These are phyloP conservation scores for Pongo pygmaeus DNA, from an alignment of 2,113 vertebrate genomes.

Conservation along the genomic window DNA sequence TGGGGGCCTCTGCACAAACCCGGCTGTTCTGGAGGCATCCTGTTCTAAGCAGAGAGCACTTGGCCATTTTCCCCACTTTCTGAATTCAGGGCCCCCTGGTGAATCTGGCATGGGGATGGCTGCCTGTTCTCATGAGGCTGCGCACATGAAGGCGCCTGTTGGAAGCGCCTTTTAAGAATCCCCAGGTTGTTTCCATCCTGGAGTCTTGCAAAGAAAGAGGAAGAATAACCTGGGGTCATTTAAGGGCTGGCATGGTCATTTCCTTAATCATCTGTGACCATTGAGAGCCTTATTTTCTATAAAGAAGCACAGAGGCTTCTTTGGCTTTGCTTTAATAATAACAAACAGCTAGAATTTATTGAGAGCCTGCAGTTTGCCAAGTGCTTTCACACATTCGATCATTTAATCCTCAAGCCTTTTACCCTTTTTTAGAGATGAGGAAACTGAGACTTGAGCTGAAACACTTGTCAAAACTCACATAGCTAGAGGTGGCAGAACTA, in stretches of 20 bases:
- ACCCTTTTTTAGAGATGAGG: conserved; percentile 53
- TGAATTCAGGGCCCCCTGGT: background rate
- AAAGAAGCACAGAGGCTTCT: conserved; percentile 38
- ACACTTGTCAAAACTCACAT: background rate
- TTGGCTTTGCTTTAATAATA: conserved; percentile 31
- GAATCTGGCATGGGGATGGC: background rate
- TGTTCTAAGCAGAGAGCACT: background rate
- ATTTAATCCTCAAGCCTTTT: background rate
- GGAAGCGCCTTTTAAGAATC: background rate
- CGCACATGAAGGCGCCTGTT: background rate
- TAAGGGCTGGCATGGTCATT: conserved; percentile 52
- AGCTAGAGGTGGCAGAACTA: background rate
- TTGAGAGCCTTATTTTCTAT: conserved; percentile 8
- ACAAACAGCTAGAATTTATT: conserved; percentile 57
- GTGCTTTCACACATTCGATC: background rate
- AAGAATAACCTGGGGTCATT: conserved; percentile 28
- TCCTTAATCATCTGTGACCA: conserved; percentile 53
- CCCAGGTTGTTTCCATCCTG: background rate
- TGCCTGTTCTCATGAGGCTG: background rate
- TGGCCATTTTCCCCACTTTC: background rate
- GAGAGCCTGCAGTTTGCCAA: conserved; percentile 28
- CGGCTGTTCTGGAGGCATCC: background rate
- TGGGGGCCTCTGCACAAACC: conserved; percentile 50
- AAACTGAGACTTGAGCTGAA: background rate
- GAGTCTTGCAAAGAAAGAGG: conserved; percentile 20